Evolutionary conservation across 1,140 invertebrate genomes (phyloP).

Genomic region (Ctenoplectra terminalis): DNA sequence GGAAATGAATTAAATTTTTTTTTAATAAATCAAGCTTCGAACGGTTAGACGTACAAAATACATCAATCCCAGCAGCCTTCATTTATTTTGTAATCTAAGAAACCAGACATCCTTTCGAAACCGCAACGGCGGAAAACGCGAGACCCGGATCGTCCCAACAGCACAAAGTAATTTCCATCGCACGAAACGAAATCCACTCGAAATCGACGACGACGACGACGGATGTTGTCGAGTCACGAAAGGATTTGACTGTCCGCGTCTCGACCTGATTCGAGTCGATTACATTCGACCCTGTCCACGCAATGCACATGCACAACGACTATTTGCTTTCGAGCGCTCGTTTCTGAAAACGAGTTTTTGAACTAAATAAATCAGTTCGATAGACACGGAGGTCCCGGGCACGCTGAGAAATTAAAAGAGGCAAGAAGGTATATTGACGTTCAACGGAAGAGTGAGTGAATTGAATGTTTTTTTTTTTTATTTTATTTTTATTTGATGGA

Average conservation of each 20-base stretch:
- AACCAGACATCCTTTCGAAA: background rate
- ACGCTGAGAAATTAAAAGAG: background rate
- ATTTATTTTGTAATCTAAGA: background rate
- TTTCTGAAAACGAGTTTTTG: conserved; percentile 3
- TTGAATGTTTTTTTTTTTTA: background rate
- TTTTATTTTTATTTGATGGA: too few relatives aligned
- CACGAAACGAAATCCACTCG: background rate
- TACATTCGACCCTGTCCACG: conserved; percentile 5
- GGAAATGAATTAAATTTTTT: too few relatives aligned
- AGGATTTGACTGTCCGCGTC: background rate
- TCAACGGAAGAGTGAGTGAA: background rate
- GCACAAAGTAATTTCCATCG: background rate
- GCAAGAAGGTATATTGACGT: background rate
- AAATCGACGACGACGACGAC: background rate
- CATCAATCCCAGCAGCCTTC: too few relatives aligned
- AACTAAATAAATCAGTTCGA: background rate
- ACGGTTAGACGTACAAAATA: too few relatives aligned
- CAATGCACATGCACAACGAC: background rate
- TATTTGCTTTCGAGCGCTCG: background rate
- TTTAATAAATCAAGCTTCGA: too few relatives aligned
- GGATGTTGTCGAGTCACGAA: background rate
- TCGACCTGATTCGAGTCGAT: background rate
- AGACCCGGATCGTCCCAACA: background rate
- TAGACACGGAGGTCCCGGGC: background rate
- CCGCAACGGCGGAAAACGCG: background rate